phyloP scores from a whole-genome alignment of 2,888 invertebrate species.

The Dolomedes plantarius region DNA sequence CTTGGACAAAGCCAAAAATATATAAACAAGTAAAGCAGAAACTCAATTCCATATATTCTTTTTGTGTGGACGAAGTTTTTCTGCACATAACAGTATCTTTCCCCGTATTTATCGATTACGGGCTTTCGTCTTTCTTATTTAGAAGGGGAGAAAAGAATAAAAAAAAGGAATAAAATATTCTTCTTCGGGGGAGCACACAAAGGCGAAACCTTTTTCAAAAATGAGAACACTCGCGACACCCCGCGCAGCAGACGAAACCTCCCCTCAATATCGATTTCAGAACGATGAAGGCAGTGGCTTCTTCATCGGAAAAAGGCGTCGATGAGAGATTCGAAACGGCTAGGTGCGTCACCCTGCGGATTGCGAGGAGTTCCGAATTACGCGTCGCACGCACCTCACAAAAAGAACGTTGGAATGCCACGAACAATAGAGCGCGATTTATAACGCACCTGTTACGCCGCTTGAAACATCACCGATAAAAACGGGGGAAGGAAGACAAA shows the following conservation, averaged over 20 bases:
- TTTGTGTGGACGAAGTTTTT: background rate
- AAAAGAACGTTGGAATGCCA: slow-evolving; percentile 18
- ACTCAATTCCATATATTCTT: slow-evolving; percentile 12
- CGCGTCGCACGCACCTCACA: slow-evolving; percentile 7
- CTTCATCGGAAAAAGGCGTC: slow-evolving; percentile 13
- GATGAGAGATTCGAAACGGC: slow-evolving; percentile 1
- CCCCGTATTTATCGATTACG: slow-evolving; percentile 1
- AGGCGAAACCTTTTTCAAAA: slow-evolving; percentile 18
- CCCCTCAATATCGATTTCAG: slow-evolving; percentile 12
- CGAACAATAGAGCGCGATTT: slow-evolving; percentile 46
- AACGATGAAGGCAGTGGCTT: slow-evolving; percentile 14
- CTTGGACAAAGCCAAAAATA: background rate
- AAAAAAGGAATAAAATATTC: slow-evolving; percentile 18
- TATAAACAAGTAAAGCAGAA: slow-evolving; percentile 1
- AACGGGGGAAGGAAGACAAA: background rate
- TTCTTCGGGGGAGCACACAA: slow-evolving; percentile 11
- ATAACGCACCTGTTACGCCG: slow-evolving; percentile 54
- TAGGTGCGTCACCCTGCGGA: slow-evolving; percentile 2
- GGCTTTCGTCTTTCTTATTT: slow-evolving; percentile 9
- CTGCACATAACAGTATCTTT: slow-evolving; percentile 14
- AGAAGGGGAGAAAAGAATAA: slow-evolving; percentile 34
- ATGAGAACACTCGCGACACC: slow-evolving; percentile 16
- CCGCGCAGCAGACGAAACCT: slow-evolving; percentile 7
- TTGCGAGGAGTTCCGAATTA: background rate
- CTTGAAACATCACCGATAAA: slow-evolving; percentile 14